These are phyloP conservation scores for Denticeps clupeoides DNA, from an alignment of 2,797 vertebrate species.

Conservation along the genomic window DNA sequence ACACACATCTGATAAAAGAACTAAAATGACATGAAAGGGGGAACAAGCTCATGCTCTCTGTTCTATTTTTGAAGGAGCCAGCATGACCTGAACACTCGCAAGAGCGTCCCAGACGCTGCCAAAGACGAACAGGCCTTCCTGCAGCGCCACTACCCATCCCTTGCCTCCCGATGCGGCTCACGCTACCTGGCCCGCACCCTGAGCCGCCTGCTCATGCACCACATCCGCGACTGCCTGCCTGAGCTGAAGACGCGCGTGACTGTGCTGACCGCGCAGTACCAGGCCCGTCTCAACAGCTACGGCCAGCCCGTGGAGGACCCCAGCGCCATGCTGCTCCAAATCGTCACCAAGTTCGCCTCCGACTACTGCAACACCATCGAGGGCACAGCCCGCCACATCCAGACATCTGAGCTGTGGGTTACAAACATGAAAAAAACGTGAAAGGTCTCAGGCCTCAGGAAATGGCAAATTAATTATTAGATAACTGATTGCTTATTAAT, in stretches of 20 bases:
- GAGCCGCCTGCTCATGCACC: constrained; percentile 70
- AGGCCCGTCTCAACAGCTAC: constrained; percentile 61
- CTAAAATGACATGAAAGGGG: too few species aligned
- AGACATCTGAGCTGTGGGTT: constrained; percentile 73
- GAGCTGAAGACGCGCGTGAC: constrained; percentile 69
- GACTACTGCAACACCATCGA: constrained; percentile 77
- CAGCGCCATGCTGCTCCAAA: constrained; percentile 71
- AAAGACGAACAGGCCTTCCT: constrained; percentile 65
- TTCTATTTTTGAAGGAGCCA: constrained; percentile 54
- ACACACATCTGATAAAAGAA: too few species aligned
- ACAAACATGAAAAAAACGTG: too few species aligned
- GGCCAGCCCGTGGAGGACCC: constrained; percentile 71
- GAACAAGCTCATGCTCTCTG: not conserved
- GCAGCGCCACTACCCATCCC: constrained; percentile 67
- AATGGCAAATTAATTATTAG: too few species aligned
- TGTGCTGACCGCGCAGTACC: constrained; percentile 61
- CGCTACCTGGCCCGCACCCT: constrained; percentile 64
- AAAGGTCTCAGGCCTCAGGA: too few species aligned
- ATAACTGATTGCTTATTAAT: too few species aligned
- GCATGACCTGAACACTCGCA: constrained; percentile 66
- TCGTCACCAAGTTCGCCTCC: constrained; percentile 72
- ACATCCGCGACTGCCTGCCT: constrained; percentile 73
- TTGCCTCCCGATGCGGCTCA: constrained; percentile 60
- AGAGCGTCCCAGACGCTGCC: constrained; percentile 51
- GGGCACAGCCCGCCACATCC: constrained; percentile 67